phyloP scores from a whole-genome alignment of 23 tunicate species.

The Oikopleura dioica region DNA sequence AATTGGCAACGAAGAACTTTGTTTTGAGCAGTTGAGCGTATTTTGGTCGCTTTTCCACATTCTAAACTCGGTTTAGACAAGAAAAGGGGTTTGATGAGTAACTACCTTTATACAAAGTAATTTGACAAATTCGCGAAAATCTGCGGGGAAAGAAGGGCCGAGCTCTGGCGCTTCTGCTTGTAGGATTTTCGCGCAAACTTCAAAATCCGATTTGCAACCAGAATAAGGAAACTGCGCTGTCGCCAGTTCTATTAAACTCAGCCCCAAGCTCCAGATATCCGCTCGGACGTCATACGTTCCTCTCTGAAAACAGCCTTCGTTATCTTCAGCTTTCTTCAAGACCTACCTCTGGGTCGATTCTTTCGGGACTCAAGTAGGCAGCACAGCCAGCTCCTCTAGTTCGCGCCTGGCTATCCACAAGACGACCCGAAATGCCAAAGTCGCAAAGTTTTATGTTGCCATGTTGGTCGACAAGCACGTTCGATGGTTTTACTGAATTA shows the following conservation, averaged over 20 bases:
- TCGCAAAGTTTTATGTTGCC: constrained; percentile 56
- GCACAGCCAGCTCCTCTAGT: constrained; percentile 75
- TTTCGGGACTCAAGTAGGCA: constrained; percentile 87
- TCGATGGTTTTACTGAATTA: constrained; percentile 51
- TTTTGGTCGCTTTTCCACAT: constrained; percentile 38
- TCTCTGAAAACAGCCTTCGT: too few species aligned
- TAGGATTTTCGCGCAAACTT: constrained; percentile 60
- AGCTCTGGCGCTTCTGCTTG: constrained; percentile 57
- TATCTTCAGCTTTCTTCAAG: too few species aligned
- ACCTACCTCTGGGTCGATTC: constrained; percentile 79
- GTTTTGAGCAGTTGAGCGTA: constrained; percentile 48
- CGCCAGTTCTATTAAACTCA: constrained; percentile 65
- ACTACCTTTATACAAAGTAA: not conserved
- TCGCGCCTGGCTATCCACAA: constrained; percentile 70
- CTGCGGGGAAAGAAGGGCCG: constrained; percentile 27
- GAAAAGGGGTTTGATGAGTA: not conserved
- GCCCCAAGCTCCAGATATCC: constrained; percentile 84
- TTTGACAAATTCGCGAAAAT: constrained; percentile 45
- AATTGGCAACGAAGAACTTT: constrained; percentile 17
- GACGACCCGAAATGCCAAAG: constrained; percentile 71
- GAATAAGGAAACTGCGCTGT: constrained; percentile 58
- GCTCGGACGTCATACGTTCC: constrained; percentile 67
- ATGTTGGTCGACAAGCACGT: constrained; percentile 28
- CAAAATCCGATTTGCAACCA: constrained; percentile 69
- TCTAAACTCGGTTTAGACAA: not conserved